A percentile compares a stretch with the other conserved stretches of the same genome.
These are phyloP conservation scores for Trematomus loennbergii DNA, from an alignment of 2,113 vertebrate species.

Conservation along the genomic window DNA sequence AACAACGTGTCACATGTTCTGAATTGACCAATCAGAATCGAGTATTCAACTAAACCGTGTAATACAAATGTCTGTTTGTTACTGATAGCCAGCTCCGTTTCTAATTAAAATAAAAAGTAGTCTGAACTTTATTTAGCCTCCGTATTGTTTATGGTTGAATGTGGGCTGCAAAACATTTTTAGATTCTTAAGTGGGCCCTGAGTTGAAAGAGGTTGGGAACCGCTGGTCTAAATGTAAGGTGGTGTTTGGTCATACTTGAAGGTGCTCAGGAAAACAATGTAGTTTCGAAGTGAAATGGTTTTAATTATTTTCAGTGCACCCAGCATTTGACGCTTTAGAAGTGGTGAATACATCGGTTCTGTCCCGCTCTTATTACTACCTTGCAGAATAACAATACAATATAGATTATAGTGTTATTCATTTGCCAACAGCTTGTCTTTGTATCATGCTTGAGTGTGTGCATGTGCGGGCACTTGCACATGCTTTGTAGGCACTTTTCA, in stretches of 20 bases:
- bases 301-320: background rate
- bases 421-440: background rate
- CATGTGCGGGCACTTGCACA: background rate
- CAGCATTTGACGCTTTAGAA: background rate
- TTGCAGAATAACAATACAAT: slow-evolving; percentile 9
- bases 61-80: no score
- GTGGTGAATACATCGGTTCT: background rate
- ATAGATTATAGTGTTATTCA: background rate
- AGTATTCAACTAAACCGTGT: no score
- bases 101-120: no score
- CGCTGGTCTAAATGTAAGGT: background rate
- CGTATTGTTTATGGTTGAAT: no score
- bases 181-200: no score
- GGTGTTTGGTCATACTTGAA: background rate
- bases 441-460: background rate
- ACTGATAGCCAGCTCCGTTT: no score
- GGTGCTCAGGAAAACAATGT: slow-evolving; percentile 3
- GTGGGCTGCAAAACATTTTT: no score
- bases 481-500: slow-evolving; percentile 13
- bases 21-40: no score
- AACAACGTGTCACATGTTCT: no score
- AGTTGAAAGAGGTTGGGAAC: no score
- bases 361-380: background rate
- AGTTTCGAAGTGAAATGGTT: slow-evolving; percentile 5
- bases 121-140: no score